A percentile compares a stretch with the other conserved stretches of the same genome.
phyloP scores from a whole-genome alignment of 37 sponge, comb jelly and placozoan species.

The Chondrilla cf. caribensis region DNA sequence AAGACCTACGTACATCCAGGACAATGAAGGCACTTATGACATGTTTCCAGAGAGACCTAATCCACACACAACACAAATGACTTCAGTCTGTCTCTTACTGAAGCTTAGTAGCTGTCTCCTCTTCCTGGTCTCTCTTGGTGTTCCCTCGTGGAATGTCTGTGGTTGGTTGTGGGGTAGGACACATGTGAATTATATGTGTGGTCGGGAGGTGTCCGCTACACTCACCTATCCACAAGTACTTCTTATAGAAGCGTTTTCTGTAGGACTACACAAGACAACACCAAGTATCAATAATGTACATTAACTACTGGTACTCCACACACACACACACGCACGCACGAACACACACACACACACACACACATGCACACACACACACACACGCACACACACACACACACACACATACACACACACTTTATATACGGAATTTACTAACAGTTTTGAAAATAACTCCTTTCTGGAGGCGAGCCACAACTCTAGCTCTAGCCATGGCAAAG shows the following conservation, averaged over 20 bases:
- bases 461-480: constrained; percentile 29
- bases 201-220: no score
- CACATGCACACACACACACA: no score
- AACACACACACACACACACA: background rate
- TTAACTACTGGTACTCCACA: background rate
- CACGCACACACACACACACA: background rate
- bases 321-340: no score
- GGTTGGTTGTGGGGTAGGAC: background rate
- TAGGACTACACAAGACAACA: background rate
- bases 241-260: constrained; percentile 3
- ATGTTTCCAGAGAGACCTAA: no score
- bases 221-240: constrained; percentile 19
- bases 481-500: constrained; percentile 27
- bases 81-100: background rate
- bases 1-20: background rate
- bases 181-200: background rate
- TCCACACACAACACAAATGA: no score
- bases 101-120: background rate
- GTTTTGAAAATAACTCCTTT: background rate
- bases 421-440: no score
- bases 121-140: background rate
- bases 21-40: background rate
- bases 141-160: background rate
- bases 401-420: no score
- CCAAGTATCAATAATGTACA: background rate